A percentile compares a stretch with the other conserved stretches of the same genome.
Evolutionary conservation across 2,113 vertebrate genomes (phyloP).

Genomic region (Synchiropus splendidus): DNA sequence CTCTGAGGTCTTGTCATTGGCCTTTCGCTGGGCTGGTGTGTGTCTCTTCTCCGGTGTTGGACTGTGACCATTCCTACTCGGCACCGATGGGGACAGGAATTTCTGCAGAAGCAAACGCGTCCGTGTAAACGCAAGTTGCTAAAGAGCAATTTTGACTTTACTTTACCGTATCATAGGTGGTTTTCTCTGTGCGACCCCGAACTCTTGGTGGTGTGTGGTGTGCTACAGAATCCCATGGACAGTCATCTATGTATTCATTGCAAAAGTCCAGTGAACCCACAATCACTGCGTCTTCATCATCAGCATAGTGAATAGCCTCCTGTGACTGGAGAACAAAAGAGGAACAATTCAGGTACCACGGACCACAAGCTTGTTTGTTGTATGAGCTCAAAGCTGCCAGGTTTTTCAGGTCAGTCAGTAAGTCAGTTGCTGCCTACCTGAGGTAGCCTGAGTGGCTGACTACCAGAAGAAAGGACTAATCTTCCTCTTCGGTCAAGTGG

Average conservation of each 20-base stretch:
- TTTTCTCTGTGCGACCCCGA: conserved; percentile 31
- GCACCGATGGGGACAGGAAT: conserved; percentile 20
- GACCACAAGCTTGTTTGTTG: neutral
- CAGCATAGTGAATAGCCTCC: conserved; percentile 48
- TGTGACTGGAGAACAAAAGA: conserved; percentile 38
- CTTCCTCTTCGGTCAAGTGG: too few relatives aligned
- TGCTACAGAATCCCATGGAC: conserved; percentile 24
- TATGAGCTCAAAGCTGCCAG: too few relatives aligned
- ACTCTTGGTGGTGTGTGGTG: conserved; percentile 25
- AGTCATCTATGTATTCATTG: conserved; percentile 53
- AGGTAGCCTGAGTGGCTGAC: too few relatives aligned
- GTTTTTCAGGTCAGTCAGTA: too few relatives aligned
- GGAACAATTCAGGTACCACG: neutral
- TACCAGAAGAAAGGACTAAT: neutral
- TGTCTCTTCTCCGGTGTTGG: conserved; percentile 30
- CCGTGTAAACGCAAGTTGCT: too few relatives aligned
- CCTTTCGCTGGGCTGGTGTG: conserved; percentile 20
- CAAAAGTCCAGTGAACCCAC: conserved; percentile 61
- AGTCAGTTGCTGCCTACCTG: too few relatives aligned
- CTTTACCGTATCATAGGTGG: conserved; percentile 21
- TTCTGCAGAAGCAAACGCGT: conserved; percentile 21
- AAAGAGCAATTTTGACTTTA: neutral
- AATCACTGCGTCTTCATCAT: conserved; percentile 35
- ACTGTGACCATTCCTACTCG: conserved; percentile 26
- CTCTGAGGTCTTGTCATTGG: conserved; percentile 39